Percentiles rank a stretch among this genome's conserved stretches.
Conservation (phyloP, 2,888 invertebrate genomes). For the Schizaphis graminum region DNA sequence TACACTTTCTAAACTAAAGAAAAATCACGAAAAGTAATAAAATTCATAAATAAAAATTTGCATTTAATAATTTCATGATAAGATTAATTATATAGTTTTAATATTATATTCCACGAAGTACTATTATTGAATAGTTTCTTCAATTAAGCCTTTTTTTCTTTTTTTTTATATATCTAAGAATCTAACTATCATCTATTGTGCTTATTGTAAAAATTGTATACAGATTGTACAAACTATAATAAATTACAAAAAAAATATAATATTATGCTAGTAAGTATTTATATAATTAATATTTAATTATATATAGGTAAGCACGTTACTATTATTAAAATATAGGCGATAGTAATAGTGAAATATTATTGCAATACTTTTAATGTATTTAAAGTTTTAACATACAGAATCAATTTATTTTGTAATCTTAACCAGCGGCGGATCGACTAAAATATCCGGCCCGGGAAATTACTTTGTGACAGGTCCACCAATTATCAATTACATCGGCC, state of each 20-base stretch:
- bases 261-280: not conserved
- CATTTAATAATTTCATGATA: not conserved
- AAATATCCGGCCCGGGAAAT: too few relatives aligned
- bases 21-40: not conserved
- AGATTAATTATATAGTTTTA: not conserved
- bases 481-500: too few relatives aligned
- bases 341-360: not conserved
- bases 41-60: not conserved
- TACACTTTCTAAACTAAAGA: not conserved
- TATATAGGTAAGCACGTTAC: not conserved
- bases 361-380: not conserved
- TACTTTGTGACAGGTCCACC: too few relatives aligned
- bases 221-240: too few relatives aligned
- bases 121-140: too few relatives aligned
- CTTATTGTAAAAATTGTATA: too few relatives aligned
- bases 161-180: too few relatives aligned
- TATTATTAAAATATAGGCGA: not conserved
- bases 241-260: not conserved
- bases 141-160: too few relatives aligned
- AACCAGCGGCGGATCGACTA: too few relatives aligned
- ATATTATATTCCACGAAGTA: not conserved
- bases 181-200: too few relatives aligned
- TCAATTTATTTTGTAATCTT: not conserved
- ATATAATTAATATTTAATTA: not conserved
- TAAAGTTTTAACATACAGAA: not conserved